These are phyloP conservation scores for Drosophila seclusa DNA, from an alignment of 2,888 invertebrate genomes.

Conservation along the genomic window DNA sequence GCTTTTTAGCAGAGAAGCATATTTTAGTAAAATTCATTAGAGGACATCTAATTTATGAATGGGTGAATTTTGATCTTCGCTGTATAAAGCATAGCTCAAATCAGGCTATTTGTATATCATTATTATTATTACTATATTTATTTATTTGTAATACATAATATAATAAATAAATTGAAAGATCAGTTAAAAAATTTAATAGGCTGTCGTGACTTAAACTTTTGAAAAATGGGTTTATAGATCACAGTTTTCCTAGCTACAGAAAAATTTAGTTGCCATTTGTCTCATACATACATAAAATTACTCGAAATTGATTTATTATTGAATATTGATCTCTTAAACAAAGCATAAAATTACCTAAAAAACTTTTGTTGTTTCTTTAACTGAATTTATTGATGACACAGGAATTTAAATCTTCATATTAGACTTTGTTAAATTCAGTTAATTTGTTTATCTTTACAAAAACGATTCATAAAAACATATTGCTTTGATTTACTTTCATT, in stretches of 20 bases:
- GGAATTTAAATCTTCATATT: background rate
- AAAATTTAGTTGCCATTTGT: background rate
- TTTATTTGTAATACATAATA: background rate
- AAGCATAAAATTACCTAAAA: background rate
- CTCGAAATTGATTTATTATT: background rate
- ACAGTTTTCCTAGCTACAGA: background rate
- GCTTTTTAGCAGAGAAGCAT: background rate
- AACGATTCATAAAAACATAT: background rate
- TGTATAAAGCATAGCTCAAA: background rate
- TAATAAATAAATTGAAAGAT: conserved; percentile 12
- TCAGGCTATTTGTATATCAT: background rate
- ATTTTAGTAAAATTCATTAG: background rate
- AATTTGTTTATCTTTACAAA: background rate
- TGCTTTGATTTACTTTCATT: conserved; percentile 18
- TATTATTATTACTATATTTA: background rate
- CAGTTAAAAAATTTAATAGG: background rate
- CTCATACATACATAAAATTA: background rate
- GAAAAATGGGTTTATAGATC: background rate
- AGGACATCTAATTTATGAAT: no score
- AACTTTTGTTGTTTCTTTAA: background rate
- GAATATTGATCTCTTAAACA: background rate
- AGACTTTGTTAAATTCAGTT: background rate
- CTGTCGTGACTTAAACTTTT: background rate
- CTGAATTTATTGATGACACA: background rate
- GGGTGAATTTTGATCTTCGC: background rate